These are phyloP conservation scores for Rhabditoides inermis DNA, from an alignment of 2,888 invertebrate genomes.

Conservation along the genomic window DNA sequence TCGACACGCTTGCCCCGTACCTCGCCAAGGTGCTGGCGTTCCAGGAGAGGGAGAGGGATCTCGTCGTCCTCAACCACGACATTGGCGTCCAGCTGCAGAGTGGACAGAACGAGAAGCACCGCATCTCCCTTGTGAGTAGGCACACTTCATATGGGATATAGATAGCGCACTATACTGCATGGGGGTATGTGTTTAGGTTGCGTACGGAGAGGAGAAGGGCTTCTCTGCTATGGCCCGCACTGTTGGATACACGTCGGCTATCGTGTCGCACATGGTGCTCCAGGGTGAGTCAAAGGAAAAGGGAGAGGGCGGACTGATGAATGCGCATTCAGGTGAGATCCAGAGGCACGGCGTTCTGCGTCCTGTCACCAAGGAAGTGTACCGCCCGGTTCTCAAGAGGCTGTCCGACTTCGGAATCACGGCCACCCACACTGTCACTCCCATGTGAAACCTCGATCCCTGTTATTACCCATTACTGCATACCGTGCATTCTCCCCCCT, in stretches of 20 bases:
- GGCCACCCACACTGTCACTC: slow-evolving; percentile 36
- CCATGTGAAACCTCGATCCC: too few relatives aligned
- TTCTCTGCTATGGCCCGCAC: slow-evolving; percentile 94
- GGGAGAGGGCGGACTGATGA: too few relatives aligned
- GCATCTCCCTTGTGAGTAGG: neutral
- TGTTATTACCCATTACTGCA: too few relatives aligned
- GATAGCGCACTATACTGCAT: neutral
- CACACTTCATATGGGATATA: too few relatives aligned
- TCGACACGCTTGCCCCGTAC: slow-evolving; percentile 85
- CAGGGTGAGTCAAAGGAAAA: slow-evolving; percentile 75
- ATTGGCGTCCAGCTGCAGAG: slow-evolving; percentile 85
- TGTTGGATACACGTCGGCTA: slow-evolving; percentile 85
- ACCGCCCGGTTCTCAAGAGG: slow-evolving; percentile 76
- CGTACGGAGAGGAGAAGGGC: slow-evolving; percentile 66
- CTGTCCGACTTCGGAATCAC: slow-evolving; percentile 59
- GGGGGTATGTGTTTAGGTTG: slow-evolving; percentile 63
- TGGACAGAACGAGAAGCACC: slow-evolving; percentile 23
- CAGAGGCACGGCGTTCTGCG: slow-evolving; percentile 85
- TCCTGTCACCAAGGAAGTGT: slow-evolving; percentile 84
- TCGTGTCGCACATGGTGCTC: slow-evolving; percentile 91
- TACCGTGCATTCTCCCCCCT: too few relatives aligned
- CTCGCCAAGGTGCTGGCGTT: slow-evolving; percentile 51
- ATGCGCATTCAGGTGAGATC: slow-evolving; percentile 85
- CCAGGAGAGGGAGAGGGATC: slow-evolving; percentile 73
- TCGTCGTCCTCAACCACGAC: slow-evolving; percentile 86